Percentiles rank a stretch among this genome's conserved stretches.
Conservation (phyloP, 2,888 invertebrate genomes). For the Clivina fossor region DNA sequence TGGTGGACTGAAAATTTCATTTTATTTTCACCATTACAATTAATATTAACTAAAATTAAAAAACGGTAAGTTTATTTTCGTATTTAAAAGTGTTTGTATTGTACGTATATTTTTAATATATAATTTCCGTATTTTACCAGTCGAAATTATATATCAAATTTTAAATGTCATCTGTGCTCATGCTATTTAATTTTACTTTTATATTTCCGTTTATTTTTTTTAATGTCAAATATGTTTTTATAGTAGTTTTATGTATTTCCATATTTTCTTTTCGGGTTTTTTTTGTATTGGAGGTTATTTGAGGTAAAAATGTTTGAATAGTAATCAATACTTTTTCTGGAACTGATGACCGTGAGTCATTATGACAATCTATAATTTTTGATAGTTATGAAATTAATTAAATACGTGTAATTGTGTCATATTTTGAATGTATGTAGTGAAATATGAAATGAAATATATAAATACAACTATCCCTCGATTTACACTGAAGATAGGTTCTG, state of each 20-base stretch:
- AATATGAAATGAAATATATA: background rate
- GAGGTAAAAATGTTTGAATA: slow-evolving; percentile 13
- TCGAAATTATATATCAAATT: too few species aligned
- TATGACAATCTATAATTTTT: slow-evolving; percentile 9
- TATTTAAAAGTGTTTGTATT: background rate
- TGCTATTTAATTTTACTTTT: slow-evolving; percentile 8
- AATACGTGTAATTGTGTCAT: background rate
- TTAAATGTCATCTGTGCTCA: slow-evolving; percentile 25
- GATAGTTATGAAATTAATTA: background rate
- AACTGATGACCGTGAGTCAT: slow-evolving; percentile 33
- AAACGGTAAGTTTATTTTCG: slow-evolving; percentile 26
- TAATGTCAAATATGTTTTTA: slow-evolving; percentile 6
- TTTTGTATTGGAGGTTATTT: slow-evolving; percentile 9
- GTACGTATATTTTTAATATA: too few species aligned
- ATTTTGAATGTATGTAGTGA: background rate
- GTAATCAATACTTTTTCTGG: slow-evolving; percentile 33
- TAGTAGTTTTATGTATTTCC: background rate
- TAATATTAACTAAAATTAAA: slow-evolving; percentile 24
- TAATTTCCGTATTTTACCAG: too few species aligned
- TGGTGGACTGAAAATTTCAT: slow-evolving; percentile 31
- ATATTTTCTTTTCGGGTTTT: background rate
- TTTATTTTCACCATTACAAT: slow-evolving; percentile 28
- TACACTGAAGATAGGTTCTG: too few species aligned
- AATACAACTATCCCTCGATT: too few species aligned
- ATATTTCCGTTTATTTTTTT: background rate